These are phyloP conservation scores for Chionis minor DNA, from an alignment of 2,113 vertebrate genomes.

Conservation along the genomic window DNA sequence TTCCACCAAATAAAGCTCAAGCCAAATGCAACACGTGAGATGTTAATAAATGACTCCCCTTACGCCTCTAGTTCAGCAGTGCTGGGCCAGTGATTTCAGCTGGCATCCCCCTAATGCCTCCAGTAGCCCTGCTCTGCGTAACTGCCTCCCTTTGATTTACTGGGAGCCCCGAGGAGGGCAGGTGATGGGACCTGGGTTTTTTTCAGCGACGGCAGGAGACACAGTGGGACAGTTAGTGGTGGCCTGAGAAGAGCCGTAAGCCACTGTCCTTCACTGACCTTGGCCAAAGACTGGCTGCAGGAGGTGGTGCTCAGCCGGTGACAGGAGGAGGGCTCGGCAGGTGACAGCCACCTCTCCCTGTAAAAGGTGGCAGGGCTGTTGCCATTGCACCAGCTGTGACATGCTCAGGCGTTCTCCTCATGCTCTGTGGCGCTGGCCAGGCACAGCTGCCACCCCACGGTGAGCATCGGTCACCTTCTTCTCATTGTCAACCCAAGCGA, in stretches of 20 bases:
- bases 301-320: neutral
- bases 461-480: neutral
- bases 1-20: neutral
- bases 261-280: neutral
- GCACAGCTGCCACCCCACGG: neutral
- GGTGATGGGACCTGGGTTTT: neutral
- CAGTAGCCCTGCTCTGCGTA: neutral
- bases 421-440: neutral
- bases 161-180: neutral
- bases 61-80: neutral
- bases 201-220: neutral
- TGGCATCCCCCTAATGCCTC: neutral
- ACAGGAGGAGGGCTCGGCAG: no score
- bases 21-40: neutral
- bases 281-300: neutral
- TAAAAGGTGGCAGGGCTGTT: neutral
- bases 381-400: rapidly evolving
- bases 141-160: neutral
- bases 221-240: neutral
- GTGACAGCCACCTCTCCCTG: rapidly evolving
- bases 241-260: neutral
- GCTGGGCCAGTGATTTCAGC: neutral
- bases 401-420: rapidly evolving
- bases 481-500: neutral
- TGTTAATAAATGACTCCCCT: neutral